Base-by-base conservation (phyloP, 2,113 vertebrate species). In the Phyllostomus discolor region DNA sequence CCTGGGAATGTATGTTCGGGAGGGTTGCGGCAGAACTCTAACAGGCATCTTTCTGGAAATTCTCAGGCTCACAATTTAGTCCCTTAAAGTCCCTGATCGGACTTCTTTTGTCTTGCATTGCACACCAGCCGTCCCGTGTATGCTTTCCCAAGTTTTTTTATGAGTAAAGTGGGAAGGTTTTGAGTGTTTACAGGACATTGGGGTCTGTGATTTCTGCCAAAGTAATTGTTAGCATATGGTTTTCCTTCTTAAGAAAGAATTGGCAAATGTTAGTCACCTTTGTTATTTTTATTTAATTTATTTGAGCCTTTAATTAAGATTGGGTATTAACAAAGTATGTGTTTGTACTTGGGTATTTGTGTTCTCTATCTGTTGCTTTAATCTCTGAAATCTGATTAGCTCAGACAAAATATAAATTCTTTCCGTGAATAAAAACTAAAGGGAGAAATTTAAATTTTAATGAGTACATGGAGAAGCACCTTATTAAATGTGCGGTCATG, bases 31-130 rank as follows among this genome's bases (percentile, higher is more conserved):
- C 70, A 64, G 4, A 48, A 15, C 92, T 87, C 33, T 85, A 41
- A 57, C 41, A 54, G 78, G 48, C 91, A 15, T 95, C 83, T 94
- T 73, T 88, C 81, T 97, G 96, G 97, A 97, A 91, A 96, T 90
- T 95, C 83, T 78, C 20, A 66, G 50, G 80, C 52, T 59, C 28
- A 35, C 48, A 81, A 14, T 81, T 82, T 88, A 91, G 80, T 91
- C 75, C 67, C 16, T 79, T 91, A 95, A 89, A 83, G 20, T 26
- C 10, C 43, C 24, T 80, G 67, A 96, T 80, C 28, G 92, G 70
- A 76, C 54, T 89, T 66, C 46, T 35, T 70, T 88, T 59, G 57
- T 64, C 76, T 93, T 52, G 33, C 20, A 67, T 70, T 87, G 54
- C 10, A 4, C 8, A 48, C 5, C n/a, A 38, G 38, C 75, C 54